Base-by-base conservation (phyloP, 2,113 vertebrate species). In the Lasiurus borealis region DNA sequence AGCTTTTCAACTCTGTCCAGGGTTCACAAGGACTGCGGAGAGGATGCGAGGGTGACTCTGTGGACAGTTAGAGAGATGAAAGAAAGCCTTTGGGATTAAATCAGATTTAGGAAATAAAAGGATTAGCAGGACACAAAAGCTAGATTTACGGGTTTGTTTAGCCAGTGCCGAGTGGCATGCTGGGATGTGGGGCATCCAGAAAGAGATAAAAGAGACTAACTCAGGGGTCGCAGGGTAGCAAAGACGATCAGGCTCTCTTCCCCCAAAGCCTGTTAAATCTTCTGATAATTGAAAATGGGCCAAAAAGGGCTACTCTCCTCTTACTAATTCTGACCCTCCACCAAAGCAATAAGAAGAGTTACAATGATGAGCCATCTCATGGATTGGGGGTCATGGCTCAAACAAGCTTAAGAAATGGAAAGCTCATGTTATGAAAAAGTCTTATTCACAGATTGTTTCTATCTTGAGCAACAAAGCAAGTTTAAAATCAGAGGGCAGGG, bases 21-120 rank as follows among this genome's bases (percentile, higher is more conserved):
- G 95, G 97, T 94, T 98, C 97, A 85, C 94, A 93, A 96, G 95
- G 96, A 52, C 64, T 96, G 97, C 93, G 97, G 97, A 97, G 97
- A 97, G 97, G 96, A 97, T 97, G 94, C 31, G 71, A 97, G 97
- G 97, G 98, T 98, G 97, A 97, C 97, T 95, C 97, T 95, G 96
- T 44, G 97, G 98, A 98, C 96, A 97, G 97, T 95, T 97, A 94
- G 97, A 96, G 97, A 98, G 98, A 99, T 98, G 98, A 98, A 99
- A 98, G 98, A 77, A 98, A 98, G 94, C 93, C 88, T 85, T 95
- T 97, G 0, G 64, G 98, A 98, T 98, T 98, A 98, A 98, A 98
- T 94, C 73, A 98, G 98, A 98, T 98, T 98, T 98, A 98, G 98
- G 97, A 98, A 98, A 99, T 98, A 98, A 98, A 98, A 97, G 98